Conservation (phyloP, 1,140 invertebrate genomes). For the Anadara kagoshimensis region DNA sequence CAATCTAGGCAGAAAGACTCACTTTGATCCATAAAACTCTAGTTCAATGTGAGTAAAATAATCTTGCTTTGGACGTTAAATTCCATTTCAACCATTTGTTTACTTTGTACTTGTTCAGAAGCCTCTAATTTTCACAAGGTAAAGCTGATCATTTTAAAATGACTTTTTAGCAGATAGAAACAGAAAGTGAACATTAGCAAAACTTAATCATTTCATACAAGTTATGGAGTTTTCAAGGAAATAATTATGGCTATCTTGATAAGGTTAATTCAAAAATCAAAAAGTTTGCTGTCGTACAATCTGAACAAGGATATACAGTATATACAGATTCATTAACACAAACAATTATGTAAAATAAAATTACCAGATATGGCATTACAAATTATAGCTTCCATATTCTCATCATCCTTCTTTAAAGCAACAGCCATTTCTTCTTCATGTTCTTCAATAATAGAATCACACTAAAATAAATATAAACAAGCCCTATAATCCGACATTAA, state of each 20-base stretch:
- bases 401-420: conserved; percentile 41
- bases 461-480: conserved; percentile 43
- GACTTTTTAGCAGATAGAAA: no score
- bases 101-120: background rate
- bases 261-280: conserved; percentile 3
- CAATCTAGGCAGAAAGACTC: no score
- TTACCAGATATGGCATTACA: conserved; percentile 43
- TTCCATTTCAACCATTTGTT: no score
- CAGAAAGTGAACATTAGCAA: no score
- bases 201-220: no score
- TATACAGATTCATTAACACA: background rate
- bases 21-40: no score
- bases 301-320: conserved; percentile 1
- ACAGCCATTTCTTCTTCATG: conserved; percentile 60
- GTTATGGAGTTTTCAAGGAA: no score
- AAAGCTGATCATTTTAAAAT: no score
- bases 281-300: conserved; percentile 2
- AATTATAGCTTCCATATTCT: conserved; percentile 33
- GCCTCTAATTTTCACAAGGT: background rate
- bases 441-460: conserved; percentile 57
- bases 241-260: conserved; percentile 12
- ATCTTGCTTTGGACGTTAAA: background rate
- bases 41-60: no score
- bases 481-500: no score
- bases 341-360: background rate